phyloP scores from a whole-genome alignment of 1,140 invertebrate genomes.

The Carposina sasakii region DNA sequence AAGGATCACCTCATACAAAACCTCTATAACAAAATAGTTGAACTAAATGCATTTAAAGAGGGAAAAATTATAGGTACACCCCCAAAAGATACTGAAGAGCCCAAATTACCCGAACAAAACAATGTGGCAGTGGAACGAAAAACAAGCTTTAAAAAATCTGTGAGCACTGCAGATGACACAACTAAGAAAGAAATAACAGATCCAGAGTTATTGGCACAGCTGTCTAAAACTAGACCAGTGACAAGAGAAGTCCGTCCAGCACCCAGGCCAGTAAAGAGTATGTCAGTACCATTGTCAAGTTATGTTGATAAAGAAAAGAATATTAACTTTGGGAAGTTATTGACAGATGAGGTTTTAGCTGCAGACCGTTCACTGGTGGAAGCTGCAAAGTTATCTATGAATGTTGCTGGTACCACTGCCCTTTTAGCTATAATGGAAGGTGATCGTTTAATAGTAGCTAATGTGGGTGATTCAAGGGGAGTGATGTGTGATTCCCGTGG shows the following conservation, averaged over 20 bases:
- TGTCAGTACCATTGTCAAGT: constrained; percentile 51
- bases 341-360: constrained; percentile 88
- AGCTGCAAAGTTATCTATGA: constrained; percentile 85
- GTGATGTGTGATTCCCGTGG: constrained; percentile 94
- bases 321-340: constrained; percentile 86
- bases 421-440: constrained; percentile 90
- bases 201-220: constrained; percentile 77
- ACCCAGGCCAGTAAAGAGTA: constrained; percentile 48
- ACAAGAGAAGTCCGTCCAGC: constrained; percentile 76
- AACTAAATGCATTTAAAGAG: constrained; percentile 79
- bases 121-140: constrained; percentile 69
- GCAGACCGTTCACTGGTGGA: constrained; percentile 86
- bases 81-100: constrained; percentile 55
- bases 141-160: constrained; percentile 79
- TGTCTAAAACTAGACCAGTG: constrained; percentile 76
- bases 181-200: constrained; percentile 78
- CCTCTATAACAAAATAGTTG: constrained; percentile 82
- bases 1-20: constrained; percentile 86
- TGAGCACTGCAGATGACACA: constrained; percentile 73
- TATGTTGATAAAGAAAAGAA: constrained; percentile 81
- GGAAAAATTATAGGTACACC: constrained; percentile 68
- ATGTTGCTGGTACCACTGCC: constrained; percentile 95
- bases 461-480: constrained; percentile 96
- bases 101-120: constrained; percentile 58
- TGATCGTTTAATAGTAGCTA: constrained; percentile 89